Conservation (phyloP, 2,888 invertebrate species). For the Colostygia pectinataria region DNA sequence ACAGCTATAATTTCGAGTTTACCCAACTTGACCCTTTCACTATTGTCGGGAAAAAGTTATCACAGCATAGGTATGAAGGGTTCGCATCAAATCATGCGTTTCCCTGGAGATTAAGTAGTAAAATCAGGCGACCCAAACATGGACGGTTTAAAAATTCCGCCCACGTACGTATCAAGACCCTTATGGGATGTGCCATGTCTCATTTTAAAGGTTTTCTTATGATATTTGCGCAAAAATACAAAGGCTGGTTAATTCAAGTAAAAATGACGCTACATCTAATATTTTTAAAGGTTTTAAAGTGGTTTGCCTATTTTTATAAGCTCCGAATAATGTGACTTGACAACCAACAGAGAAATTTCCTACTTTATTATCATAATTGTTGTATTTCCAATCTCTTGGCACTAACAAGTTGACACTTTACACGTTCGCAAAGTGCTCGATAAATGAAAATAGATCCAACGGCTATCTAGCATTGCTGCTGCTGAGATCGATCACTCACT, state of each 20-base stretch:
- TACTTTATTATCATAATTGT: constrained; percentile 1
- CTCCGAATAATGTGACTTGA: no score
- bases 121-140: constrained; percentile 18
- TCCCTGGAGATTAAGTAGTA: constrained; percentile 21
- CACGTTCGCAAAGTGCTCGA: no score
- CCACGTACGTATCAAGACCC: constrained; percentile 12
- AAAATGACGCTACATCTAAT: no score
- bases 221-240: neutral
- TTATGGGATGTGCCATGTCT: constrained; percentile 10
- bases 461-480: no score
- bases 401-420: neutral
- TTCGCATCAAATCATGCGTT: constrained; percentile 17
- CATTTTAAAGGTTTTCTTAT: constrained; percentile 4
- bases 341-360: neutral
- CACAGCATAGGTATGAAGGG: constrained; percentile 23
- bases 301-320: no score
- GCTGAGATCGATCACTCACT: no score
- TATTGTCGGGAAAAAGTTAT: constrained; percentile 22
- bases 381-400: neutral
- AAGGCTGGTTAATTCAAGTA: no score
- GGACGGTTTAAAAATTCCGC: constrained; percentile 11
- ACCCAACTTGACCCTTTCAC: constrained; percentile 22
- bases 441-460: no score
- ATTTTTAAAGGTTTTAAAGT: no score
- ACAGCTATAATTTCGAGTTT: constrained; percentile 20